phyloP scores from a whole-genome alignment of 2,113 vertebrate species.

The Chlorodrepanis virens region DNA sequence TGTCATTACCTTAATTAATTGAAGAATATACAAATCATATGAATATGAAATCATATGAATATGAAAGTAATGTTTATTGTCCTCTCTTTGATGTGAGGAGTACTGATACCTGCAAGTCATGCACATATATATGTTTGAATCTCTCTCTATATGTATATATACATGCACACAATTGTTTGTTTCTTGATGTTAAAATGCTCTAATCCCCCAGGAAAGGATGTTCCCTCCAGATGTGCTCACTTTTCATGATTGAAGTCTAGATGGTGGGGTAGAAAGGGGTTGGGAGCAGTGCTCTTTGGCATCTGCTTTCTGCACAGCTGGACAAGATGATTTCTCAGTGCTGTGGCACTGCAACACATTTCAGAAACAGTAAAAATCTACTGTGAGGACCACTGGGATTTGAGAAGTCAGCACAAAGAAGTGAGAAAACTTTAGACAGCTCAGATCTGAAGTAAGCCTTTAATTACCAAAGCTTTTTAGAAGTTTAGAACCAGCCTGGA shows the following conservation, averaged over 20 bases:
- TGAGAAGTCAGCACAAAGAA: neutral
- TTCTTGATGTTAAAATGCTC: neutral
- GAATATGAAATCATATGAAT: neutral
- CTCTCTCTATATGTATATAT: fast-evolving
- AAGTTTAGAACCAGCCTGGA: neutral
- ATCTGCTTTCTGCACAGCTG: neutral
- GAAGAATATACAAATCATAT: neutral
- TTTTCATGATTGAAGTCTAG: neutral
- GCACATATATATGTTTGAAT: fast-evolving
- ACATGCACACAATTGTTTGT: neutral
- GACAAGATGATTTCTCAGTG: neutral
- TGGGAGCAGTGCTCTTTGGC: neutral
- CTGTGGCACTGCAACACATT: fast-evolving
- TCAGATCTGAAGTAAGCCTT: neutral
- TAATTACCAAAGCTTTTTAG: neutral
- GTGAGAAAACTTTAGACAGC: neutral
- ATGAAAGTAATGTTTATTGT: neutral
- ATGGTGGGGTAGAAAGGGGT: neutral
- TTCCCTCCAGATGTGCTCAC: neutral
- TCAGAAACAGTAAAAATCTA: neutral
- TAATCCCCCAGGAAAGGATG: neutral
- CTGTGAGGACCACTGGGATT: neutral
- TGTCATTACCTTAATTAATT: neutral
- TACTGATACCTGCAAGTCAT: neutral
- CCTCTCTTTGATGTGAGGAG: neutral